phyloP scores from a whole-genome alignment of 1,140 invertebrate genomes.

The Drosophila burlai region DNA sequence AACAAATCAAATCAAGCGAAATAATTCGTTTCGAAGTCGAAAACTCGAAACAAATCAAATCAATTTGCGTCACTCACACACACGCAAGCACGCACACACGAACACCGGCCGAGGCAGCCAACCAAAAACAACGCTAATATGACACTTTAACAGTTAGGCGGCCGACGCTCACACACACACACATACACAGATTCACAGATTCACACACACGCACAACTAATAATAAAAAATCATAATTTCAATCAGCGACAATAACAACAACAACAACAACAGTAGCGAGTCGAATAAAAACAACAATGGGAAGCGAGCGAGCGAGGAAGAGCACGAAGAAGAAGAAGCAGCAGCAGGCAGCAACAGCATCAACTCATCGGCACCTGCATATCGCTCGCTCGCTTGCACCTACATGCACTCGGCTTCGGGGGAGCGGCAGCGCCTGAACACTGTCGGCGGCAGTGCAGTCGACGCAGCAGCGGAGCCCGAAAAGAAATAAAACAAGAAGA shows the following conservation, averaged over 20 bases:
- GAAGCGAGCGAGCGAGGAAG: constrained; percentile 20
- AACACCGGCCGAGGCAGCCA: constrained; percentile 62
- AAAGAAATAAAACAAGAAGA: constrained; percentile 37
- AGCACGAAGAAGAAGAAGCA: constrained; percentile 17
- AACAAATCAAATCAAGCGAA: constrained; percentile 12
- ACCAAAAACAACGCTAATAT: constrained; percentile 84
- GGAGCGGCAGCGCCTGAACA: constrained; percentile 17
- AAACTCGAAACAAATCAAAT: constrained; percentile 73
- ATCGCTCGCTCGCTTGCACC: constrained; percentile 74
- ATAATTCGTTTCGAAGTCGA: constrained; percentile 11
- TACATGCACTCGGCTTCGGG: constrained; percentile 43
- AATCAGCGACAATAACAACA: constrained; percentile 72
- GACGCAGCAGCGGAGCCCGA: constrained; percentile 19
- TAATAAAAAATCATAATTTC: constrained; percentile 84
- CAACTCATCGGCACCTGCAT: constrained; percentile 71
- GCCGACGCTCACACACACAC: constrained; percentile 50
- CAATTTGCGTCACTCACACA: constrained; percentile 67
- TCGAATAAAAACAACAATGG: constrained; percentile 29
- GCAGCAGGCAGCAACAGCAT: constrained; percentile 25
- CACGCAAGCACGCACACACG: constrained; percentile 22
- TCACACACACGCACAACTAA: constrained; percentile 69
- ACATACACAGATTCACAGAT: constrained; percentile 16
- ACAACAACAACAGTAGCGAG: constrained; percentile 27
- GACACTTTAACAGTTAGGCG: constrained; percentile 82
- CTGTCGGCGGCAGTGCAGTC: constrained; percentile 31